Evolutionary conservation across 2,888 invertebrate genomes (phyloP), one percentile per base, ranked within the genome.

Genomic region (Hydrotaea cyrtoneurina): DNA sequence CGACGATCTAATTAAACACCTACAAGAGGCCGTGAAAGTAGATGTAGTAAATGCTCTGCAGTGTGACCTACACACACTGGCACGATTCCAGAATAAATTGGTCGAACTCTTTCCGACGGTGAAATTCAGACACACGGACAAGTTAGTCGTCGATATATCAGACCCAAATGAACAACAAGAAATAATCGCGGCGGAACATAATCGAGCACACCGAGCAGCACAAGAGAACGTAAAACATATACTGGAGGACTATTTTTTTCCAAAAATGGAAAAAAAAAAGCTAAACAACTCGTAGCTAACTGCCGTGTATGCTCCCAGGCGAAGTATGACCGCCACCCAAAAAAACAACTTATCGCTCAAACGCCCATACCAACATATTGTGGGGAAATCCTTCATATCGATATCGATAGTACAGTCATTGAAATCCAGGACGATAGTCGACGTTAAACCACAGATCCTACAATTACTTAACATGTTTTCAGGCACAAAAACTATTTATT

Each of bases 111-210:
- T n/a, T 73, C 66, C 11, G 77, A 10, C 7, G 8, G 39, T 39
- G 13, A 39, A 39, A 39, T 39, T 39, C 39, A 39, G 39, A 39
- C 39, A 39, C 10, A 39, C 39, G 39, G 8, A 11, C 1, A 8
- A 39, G 10, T 10, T 39, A 10, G 39, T 13, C 10, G 13, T 39
- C 39, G 81, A 86, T 69, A 74, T 86, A 36, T 78, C 26, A 2
- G 76, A 86, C 21, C 55, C 50, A 21, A 59, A 78, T 46, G 78
- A 78, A 15, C 79, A 81, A 59, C 59, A 17, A 31, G 80, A 80
- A 62, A 84, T 85, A 57, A 55, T 82, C 36, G 55, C 15, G 21
- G 31, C 31, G 3, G 79, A 83, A 62, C n/a, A n/a, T n/a, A n/a
- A n/a, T n/a, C n/a, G n/a, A n/a, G n/a, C n/a, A n/a, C n/a, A n/a